phyloP scores from a whole-genome alignment of 2,888 invertebrate species.

The Morpho helenor region DNA sequence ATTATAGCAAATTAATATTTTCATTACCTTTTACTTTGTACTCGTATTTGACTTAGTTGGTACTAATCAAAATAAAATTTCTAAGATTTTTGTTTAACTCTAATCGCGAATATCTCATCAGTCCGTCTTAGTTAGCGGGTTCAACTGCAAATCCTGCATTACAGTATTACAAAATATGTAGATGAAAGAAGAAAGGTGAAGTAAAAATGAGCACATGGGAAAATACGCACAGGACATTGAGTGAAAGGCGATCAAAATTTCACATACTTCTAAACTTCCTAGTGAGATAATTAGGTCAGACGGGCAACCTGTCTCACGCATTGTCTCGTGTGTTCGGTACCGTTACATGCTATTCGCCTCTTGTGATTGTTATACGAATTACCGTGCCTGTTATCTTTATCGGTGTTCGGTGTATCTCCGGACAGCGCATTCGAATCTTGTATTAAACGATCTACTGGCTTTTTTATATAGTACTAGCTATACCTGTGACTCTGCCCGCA shows the following conservation, averaged over 20 bases:
- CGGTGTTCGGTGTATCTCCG: constrained; percentile 9
- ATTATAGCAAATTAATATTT: too few relatives aligned
- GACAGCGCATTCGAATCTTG: constrained; percentile 7
- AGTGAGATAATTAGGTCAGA: constrained; percentile 74
- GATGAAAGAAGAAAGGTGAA: too few relatives aligned
- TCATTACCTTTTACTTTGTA: too few relatives aligned
- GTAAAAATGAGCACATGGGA: too few relatives aligned
- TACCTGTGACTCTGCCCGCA: too few relatives aligned
- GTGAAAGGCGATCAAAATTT: constrained; percentile 41
- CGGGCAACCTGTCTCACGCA: constrained; percentile 76
- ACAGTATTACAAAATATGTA: too few relatives aligned
- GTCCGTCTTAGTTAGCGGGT: too few relatives aligned
- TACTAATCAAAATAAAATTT: too few relatives aligned
- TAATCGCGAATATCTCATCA: too few relatives aligned
- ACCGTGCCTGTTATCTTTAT: constrained; percentile 11
- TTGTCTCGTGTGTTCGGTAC: constrained; percentile 64
- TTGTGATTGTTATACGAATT: constrained; percentile 46
- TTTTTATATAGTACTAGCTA: background rate
- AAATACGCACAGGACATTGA: constrained; percentile 2
- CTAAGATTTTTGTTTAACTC: too few relatives aligned
- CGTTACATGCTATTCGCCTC: constrained; percentile 70
- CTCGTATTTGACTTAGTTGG: too few relatives aligned
- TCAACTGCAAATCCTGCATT: too few relatives aligned
- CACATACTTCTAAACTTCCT: constrained; percentile 60
- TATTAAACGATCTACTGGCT: background rate